Conservation (phyloP, 2,888 invertebrate species). For the Oligia latruncula region DNA sequence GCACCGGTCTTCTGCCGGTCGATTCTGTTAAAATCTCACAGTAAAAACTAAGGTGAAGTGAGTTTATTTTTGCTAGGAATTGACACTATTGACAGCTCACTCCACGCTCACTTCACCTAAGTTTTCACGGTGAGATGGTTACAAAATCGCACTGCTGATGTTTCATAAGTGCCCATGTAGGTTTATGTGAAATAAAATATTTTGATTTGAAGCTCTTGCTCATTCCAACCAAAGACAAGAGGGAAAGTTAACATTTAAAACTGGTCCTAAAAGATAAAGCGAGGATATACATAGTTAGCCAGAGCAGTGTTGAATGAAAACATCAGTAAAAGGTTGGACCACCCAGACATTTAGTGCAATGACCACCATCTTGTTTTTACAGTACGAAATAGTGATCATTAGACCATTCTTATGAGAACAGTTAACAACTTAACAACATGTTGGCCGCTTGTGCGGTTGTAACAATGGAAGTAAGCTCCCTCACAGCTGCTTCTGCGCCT, state of each 20-base stretch:
- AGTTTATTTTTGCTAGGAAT: too few species aligned
- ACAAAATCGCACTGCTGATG: too few species aligned
- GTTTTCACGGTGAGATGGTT: too few species aligned
- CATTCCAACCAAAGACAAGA: background rate
- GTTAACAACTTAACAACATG: background rate
- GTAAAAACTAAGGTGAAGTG: too few species aligned
- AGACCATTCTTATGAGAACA: background rate
- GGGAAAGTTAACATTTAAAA: background rate
- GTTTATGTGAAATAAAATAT: too few species aligned
- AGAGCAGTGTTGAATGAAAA: background rate
- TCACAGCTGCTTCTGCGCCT: slow-evolving; percentile 20
- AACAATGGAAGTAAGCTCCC: slow-evolving; percentile 1
- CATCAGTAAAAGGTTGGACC: background rate
- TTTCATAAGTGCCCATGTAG: too few species aligned
- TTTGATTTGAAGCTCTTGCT: background rate
- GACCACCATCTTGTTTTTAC: background rate
- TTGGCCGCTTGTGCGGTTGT: background rate
- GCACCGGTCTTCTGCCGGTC: too few species aligned
- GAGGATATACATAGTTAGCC: background rate
- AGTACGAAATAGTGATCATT: background rate
- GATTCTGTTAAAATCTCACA: too few species aligned
- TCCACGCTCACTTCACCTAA: too few species aligned
- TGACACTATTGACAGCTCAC: too few species aligned
- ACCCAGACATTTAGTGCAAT: slow-evolving; percentile 7
- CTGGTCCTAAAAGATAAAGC: background rate